Conservation (phyloP, 1,140 invertebrate genomes). For the Meloidogyne exigua region DNA sequence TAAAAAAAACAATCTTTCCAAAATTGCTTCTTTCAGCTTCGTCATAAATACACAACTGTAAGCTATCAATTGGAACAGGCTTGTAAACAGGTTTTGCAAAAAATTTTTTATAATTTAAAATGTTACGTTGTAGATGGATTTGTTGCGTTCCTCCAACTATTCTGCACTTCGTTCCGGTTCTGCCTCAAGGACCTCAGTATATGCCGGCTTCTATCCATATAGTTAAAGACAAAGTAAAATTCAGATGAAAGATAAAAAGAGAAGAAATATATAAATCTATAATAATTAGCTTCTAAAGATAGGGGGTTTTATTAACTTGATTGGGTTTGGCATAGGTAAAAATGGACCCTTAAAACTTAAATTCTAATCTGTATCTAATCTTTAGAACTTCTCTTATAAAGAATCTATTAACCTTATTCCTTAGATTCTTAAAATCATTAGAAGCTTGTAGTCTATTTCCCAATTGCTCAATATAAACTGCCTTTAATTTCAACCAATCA, state of each 20-base stretch:
- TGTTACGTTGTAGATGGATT: constrained; percentile 56
- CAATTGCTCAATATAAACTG: too few species aligned
- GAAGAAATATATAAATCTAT: neutral
- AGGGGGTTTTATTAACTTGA: neutral
- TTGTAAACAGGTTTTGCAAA: constrained; percentile 41
- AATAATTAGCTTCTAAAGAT: neutral
- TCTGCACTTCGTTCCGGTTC: constrained; percentile 48
- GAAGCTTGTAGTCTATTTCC: too few species aligned
- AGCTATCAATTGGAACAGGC: constrained; percentile 59
- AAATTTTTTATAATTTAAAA: too few species aligned
- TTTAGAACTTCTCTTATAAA: too few species aligned
- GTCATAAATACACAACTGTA: constrained; percentile 52
- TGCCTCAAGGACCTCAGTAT: constrained; percentile 56
- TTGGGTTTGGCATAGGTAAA: too few species aligned
- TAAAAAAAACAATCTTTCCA: neutral
- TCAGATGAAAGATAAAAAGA: neutral
- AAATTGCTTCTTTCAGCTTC: constrained; percentile 46
- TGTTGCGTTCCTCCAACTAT: constrained; percentile 56
- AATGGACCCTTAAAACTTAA: too few species aligned
- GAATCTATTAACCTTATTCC: too few species aligned
- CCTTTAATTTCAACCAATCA: too few species aligned
- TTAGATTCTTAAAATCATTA: too few species aligned
- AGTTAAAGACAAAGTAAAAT: constrained; percentile 41
- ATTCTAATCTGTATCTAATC: too few species aligned
- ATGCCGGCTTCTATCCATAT: constrained; percentile 62